These are phyloP conservation scores for Chelonus insularis DNA, from an alignment of 1,140 invertebrate genomes.

Conservation along the genomic window DNA sequence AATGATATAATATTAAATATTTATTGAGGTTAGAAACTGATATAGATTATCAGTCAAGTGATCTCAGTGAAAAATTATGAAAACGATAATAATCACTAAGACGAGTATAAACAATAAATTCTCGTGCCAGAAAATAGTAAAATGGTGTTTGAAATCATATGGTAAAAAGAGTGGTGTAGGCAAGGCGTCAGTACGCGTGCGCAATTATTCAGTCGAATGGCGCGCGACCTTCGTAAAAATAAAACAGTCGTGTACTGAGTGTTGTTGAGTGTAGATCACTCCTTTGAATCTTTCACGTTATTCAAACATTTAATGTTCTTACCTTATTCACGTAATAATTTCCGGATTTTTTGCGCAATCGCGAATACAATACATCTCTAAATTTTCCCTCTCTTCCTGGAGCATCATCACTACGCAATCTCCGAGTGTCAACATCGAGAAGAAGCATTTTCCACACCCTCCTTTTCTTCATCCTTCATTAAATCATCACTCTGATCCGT, in stretches of 20 bases:
- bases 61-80: no score
- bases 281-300: neutral
- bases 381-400: neutral
- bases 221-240: conserved; percentile 6
- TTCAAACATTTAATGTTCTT: neutral
- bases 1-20: no score
- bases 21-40: no score
- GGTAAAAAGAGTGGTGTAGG: no score
- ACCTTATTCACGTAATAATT: neutral
- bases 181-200: neutral
- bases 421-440: neutral
- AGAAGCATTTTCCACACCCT: neutral
- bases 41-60: no score
- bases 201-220: neutral
- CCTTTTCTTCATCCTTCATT: neutral
- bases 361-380: neutral
- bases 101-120: no score
- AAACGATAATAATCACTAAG: no score
- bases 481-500: neutral
- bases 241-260: neutral
- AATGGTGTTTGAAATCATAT: no score
- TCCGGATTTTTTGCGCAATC: neutral
- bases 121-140: no score
- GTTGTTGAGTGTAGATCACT: neutral
- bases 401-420: neutral